phyloP scores from a whole-genome alignment of 1,140 invertebrate genomes.

The Cherax destructor region DNA sequence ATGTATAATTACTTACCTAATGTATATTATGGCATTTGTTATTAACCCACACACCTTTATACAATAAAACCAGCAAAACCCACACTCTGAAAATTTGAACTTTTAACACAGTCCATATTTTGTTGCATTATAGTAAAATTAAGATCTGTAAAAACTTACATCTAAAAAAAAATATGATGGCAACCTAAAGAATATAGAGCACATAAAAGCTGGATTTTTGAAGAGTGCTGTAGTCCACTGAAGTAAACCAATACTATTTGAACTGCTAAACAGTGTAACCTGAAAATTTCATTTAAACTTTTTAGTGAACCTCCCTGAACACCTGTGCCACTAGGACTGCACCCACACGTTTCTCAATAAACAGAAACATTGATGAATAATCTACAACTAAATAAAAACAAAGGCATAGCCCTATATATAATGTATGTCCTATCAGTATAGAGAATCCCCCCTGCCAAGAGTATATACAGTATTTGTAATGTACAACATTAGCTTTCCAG shows the following conservation, averaged over 20 bases:
- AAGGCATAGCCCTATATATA: background rate
- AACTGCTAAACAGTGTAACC: constrained; percentile 23
- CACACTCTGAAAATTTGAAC: constrained; percentile 53
- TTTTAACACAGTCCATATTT: constrained; percentile 34
- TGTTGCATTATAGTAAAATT: constrained; percentile 21
- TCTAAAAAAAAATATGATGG: constrained; percentile 31
- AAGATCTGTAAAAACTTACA: constrained; percentile 35
- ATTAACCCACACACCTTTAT: constrained; percentile 13
- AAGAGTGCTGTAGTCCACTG: constrained; percentile 20
- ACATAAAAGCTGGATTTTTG: constrained; percentile 28
- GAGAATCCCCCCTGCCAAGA: background rate
- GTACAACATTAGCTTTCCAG: too few species aligned
- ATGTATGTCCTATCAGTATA: background rate
- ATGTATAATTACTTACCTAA: constrained; percentile 9
- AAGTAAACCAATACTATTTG: constrained; percentile 32
- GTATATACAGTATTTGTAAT: too few species aligned
- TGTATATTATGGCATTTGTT: constrained; percentile 41
- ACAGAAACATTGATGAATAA: background rate
- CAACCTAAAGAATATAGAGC: constrained; percentile 35
- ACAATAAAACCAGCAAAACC: constrained; percentile 51
- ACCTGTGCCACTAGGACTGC: constrained; percentile 29
- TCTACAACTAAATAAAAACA: background rate
- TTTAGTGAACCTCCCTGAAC: constrained; percentile 32
- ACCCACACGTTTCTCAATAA: constrained; percentile 26
- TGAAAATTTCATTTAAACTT: constrained; percentile 22